Evolutionary conservation across 2,888 invertebrate genomes (phyloP), one percentile per base, ranked within the genome.

Genomic region (Sabatieria punctata): DNA sequence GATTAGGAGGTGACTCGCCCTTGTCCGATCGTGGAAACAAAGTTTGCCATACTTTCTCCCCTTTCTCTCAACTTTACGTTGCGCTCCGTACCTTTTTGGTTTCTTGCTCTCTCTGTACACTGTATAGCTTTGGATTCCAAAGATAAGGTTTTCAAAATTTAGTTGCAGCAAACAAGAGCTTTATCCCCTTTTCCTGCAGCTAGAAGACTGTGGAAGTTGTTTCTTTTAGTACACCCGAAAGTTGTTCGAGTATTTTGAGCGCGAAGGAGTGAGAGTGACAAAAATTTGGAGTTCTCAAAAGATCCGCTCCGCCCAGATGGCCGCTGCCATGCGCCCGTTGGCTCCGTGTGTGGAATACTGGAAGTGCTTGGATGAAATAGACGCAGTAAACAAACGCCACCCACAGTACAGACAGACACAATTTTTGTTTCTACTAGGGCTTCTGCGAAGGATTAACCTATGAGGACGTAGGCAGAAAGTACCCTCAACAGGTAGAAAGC

Each of bases 291-390:
- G 91, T 0, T 91, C 91, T 18, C 88, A 93, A 80, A 75, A 93
- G 70, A 80, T 84, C 58, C 75, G 95, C 46, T 91, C 95, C 50
- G 86, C 93, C 52, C 91, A 97, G 70, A 93, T 93, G 0, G 88
- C 89, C 0, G 75, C 77, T 33, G 52, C 56, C 43, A 50, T 64
- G 43, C 53, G 55, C 37, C 79, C 78, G 54, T 81, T 95, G 13
- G 77, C 79, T 45, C 89, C 86, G 2, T 91, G 93, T 1, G 89
- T 91, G 66, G 95, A 97, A 69, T 75, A 91, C 64, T 97, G 95
- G 95, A 95, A 95, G 71, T 91, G 93, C 11, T 74, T 97, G 26
- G 95, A 95, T 67, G 95, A 97, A 73, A 93, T 97, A 56, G 91
- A 97, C 70, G 95, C 95, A 52, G 84, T 71, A 51, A 57, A 64